Base-by-base conservation (phyloP, 2,888 invertebrate species). In the Odontocolon sp. region DNA sequence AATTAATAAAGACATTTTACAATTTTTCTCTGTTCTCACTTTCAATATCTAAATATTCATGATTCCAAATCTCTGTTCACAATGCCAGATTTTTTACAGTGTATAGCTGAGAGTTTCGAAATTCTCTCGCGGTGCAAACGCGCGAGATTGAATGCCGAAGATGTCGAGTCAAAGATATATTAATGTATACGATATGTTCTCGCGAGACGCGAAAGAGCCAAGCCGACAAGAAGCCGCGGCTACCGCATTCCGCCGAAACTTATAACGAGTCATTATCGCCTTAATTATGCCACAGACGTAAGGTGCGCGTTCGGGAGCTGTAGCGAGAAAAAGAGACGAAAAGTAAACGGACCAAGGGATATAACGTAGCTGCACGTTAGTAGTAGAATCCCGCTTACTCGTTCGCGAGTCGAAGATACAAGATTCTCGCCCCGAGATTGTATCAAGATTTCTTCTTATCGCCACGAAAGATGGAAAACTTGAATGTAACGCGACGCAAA, bases 181-280 rank as follows among this genome's bases (percentile, higher is more conserved):
- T n/a, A 64, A 64, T 64, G 63, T 64, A 64, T 64, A 26, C 50
- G 63, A 64, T 14, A 64, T 64, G 63, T 64, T 50, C 50, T 38
- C 63, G 50, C 36, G n/a, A 40, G 28, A 36, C 63, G 50, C 63
- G 63, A 50, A 47, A 50, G 47, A 38, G 33, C 31, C 31, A 18
- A 8, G 54, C 54, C 31, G 54, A 33, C 54, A 33, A 54, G 33
- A 2, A 36, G 18, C 33, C 11, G 33, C 63, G 38, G 63, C 63
- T 64, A 64, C 63, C 63, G 63, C 63, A 64, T 64, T 64, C 63
- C 63, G 50, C 50, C 63, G 63, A 64, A 64, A 64, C 63, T 64
- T 64, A 64, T 64, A 64, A 64, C 50, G 63, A 64, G 33, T 64
- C 63, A 64, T 64, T 64, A 64, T 47, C 63, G 63, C 36, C 36